These are phyloP conservation scores for Hassar affinis DNA, from an alignment of 2,113 vertebrate species.

Conservation along the genomic window DNA sequence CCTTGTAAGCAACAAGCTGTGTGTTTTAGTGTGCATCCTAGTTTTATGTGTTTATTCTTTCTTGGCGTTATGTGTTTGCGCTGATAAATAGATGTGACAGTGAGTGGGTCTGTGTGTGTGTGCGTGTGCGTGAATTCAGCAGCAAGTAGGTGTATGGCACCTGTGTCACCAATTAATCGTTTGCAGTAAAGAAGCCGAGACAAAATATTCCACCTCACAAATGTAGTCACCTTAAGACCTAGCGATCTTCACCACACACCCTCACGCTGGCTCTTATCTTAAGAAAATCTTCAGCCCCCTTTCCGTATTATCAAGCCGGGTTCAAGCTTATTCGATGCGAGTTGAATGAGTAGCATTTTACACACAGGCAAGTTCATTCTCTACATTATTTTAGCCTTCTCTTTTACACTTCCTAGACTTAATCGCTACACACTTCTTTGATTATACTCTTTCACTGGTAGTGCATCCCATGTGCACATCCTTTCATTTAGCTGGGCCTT, in stretches of 20 bases:
- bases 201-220: not conserved
- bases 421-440: not conserved
- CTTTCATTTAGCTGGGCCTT: not conserved
- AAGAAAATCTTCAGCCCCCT: not conserved
- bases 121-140: not conserved
- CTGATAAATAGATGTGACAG: not conserved
- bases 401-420: not conserved
- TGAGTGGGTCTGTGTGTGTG: not conserved
- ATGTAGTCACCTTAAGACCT: not conserved
- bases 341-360: not conserved
- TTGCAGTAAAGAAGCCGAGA: not conserved
- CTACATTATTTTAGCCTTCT: not conserved
- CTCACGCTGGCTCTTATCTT: not conserved
- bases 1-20: not conserved
- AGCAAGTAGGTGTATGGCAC: not conserved
- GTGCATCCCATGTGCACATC: not conserved
- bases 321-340: not conserved
- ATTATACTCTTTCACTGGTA: not conserved
- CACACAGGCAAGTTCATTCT: conserved; percentile 3
- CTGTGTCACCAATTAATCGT: not conserved
- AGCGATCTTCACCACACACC: not conserved
- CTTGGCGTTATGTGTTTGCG: not conserved
- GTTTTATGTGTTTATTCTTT: not conserved
- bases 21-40: not conserved
- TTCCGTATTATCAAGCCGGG: not conserved